phyloP scores from a whole-genome alignment of 2,113 vertebrate species.

The Cyphomyrus plagiostoma region DNA sequence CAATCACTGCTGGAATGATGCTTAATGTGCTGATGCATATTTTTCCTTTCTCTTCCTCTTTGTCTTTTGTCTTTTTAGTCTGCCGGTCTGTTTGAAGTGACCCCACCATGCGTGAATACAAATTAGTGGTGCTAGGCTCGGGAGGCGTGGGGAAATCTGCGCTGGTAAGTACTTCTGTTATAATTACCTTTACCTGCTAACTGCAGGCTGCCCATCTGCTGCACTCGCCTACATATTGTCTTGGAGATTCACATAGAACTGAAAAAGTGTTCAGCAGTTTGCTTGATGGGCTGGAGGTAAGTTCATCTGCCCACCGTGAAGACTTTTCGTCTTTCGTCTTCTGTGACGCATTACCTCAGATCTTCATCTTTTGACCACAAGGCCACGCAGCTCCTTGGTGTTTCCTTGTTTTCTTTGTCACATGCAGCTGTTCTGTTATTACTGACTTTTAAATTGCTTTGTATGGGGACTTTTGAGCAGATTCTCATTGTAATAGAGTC shows the following conservation, averaged over 20 bases:
- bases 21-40: not conserved
- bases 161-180: slow-evolving; percentile 73
- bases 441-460: not conserved
- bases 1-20: not conserved
- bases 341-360: not conserved
- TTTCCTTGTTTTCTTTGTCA: not conserved
- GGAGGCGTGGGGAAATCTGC: slow-evolving; percentile 98
- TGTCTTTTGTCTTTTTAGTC: slow-evolving; percentile 50
- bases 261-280: not conserved
- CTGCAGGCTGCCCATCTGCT: not conserved
- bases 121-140: slow-evolving; percentile 97
- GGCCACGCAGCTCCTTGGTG: not conserved
- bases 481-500: not conserved
- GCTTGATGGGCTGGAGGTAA: not conserved
- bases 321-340: not conserved
- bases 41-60: not conserved
- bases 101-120: slow-evolving; percentile 98
- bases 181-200: too few relatives aligned
- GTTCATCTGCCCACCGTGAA: too few relatives aligned
- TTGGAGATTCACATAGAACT: not conserved
- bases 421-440: not conserved
- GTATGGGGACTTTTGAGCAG: not conserved
- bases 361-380: not conserved
- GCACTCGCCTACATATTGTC: not conserved
- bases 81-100: slow-evolving; percentile 61